Base-by-base conservation (phyloP, 2,888 invertebrate species). In the Euplagia quadripunctaria region DNA sequence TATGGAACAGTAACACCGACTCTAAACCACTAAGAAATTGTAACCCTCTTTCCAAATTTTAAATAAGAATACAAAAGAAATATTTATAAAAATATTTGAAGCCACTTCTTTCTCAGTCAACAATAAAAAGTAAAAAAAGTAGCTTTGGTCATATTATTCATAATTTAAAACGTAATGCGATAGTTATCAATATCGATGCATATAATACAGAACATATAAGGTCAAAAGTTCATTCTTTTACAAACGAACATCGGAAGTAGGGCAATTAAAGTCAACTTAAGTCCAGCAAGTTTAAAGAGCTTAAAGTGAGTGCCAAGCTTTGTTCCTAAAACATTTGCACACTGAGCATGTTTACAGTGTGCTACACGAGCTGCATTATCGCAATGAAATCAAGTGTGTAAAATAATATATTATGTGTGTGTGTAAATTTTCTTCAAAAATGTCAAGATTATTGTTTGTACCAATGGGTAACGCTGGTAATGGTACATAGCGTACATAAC, bases 271-370 rank as follows among this genome's bases (percentile, higher is more conserved):
- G 55, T 73, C 43, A 64, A 20, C 66, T 68, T 49, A 68, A 76
- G 72, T 81, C 69, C 68, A 41, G 52, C 58, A 70, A 20, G 20
- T 76, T 74, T 74, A 76, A 73, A 73, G 79, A 75, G 52, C 42
- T 85, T 58, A 43, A 77, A 79, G 77, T 75, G 73, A 76, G 78
- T 79, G 82, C 64, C 46, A 69, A 81, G 79, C 82, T 85, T 71
- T 12, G 72, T 17, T 73, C 77, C 20, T 68, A 61, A 74, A 43
- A 43, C 20, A 42, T 41, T 55, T 9, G 20, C 63, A 64, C 31
- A 75, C 31, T 9, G 1, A 66, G 51, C 20, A 49, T 64, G n/a
- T 55, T 68, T 67, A 65, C 68, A 74, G 68, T 58, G 68, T 58
- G 61, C 14, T 61, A 61, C 6, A 14, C 61, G 14, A 61, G 31